Percentiles rank a stretch among this genome's conserved stretches.
These are phyloP conservation scores for Hypselothyrea guttata DNA, from an alignment of 2,888 invertebrate genomes.

Conservation along the genomic window DNA sequence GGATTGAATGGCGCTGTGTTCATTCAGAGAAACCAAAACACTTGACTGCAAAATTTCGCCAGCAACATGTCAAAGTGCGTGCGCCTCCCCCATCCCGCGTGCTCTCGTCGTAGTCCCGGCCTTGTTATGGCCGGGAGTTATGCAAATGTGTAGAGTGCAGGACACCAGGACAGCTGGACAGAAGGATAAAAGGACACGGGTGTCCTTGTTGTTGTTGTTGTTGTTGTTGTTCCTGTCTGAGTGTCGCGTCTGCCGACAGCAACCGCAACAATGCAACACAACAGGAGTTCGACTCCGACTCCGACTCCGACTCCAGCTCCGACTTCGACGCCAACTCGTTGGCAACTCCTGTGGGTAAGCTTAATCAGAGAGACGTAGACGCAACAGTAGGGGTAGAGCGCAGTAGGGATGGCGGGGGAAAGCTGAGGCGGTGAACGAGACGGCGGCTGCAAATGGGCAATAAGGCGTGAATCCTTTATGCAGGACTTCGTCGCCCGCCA, in stretches of 20 bases:
- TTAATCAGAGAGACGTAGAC: conserved; percentile 46
- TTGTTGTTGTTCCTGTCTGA: conserved; percentile 38
- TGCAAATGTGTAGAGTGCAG: conserved; percentile 63
- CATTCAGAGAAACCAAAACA: conserved; percentile 67
- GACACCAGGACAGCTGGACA: conserved; percentile 19
- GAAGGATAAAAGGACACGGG: conserved; percentile 26
- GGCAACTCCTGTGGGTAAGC: conserved; percentile 6
- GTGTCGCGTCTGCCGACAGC: conserved; percentile 45
- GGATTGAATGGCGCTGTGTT: conserved; percentile 42
- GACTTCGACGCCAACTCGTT: too few species aligned
- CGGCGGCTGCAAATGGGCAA: conserved; percentile 25
- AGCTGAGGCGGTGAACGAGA: too few species aligned
- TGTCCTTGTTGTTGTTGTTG: conserved; percentile 27
- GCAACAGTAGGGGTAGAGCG: too few species aligned
- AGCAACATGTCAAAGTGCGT: conserved; percentile 72
- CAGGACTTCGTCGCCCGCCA: conserved; percentile 33
- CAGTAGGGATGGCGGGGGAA: conserved; percentile 16
- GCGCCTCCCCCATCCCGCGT: conserved; percentile 6
- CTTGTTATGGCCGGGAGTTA: conserved; percentile 49
- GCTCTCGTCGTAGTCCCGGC: too few species aligned
- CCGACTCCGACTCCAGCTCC: too few species aligned
- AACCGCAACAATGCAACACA: conserved; percentile 51
- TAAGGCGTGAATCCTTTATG: conserved; percentile 51
- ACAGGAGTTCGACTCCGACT: neutral
- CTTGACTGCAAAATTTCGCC: conserved; percentile 59